Evolutionary conservation across 2,888 invertebrate genomes (phyloP).

Genomic region (Meteorus cinctellus): DNA sequence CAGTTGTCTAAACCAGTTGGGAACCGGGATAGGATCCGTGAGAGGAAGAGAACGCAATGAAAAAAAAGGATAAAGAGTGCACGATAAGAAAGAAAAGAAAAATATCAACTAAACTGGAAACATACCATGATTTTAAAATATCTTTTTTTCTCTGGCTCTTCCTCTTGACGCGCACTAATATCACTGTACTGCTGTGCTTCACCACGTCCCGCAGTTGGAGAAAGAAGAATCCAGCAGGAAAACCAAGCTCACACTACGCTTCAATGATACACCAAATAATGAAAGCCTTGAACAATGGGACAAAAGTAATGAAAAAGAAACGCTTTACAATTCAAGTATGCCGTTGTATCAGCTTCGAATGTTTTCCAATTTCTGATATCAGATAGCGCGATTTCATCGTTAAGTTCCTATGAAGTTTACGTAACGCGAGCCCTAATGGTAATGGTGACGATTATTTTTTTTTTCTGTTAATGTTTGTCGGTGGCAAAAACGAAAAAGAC

Average conservation of each 20-base stretch:
- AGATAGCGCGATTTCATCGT: constrained; percentile 30
- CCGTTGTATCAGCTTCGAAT: not conserved
- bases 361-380: constrained; percentile 20
- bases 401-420: not conserved
- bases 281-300: not conserved
- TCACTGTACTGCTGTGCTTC: not conserved
- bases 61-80: not conserved
- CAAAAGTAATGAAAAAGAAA: not conserved
- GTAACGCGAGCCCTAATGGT: not conserved
- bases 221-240: not conserved
- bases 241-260: not conserved
- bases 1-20: not conserved
- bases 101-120: not conserved
- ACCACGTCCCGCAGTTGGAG: not conserved
- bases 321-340: not conserved
- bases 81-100: not conserved
- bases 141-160: not conserved
- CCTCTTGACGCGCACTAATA: not conserved
- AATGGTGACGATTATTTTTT: not conserved
- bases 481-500: not conserved
- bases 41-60: not conserved
- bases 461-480: not conserved
- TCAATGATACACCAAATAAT: not conserved
- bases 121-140: constrained; percentile 13
- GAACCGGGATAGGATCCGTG: not conserved